phyloP scores from a whole-genome alignment of 2,888 invertebrate genomes.

The Baccha elongata region DNA sequence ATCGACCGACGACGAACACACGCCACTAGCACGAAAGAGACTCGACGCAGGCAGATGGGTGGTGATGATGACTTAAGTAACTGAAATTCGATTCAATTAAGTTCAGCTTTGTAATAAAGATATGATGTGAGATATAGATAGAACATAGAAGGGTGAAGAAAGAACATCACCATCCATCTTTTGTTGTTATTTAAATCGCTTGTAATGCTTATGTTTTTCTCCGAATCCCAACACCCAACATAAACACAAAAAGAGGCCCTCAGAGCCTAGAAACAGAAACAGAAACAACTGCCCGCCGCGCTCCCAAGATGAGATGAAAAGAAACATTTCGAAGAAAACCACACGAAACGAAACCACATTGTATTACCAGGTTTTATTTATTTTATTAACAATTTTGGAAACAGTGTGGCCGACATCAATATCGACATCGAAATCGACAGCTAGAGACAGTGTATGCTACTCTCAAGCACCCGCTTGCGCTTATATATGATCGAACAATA shows the following conservation, averaged over 20 bases:
- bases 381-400: conserved; percentile 69
- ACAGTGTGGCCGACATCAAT: conserved; percentile 41
- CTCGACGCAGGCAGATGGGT: neutral
- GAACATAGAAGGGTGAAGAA: conserved; percentile 34
- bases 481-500: conserved; percentile 44
- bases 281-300: conserved; percentile 43
- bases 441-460: conserved; percentile 50
- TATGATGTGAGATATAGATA: conserved; percentile 9
- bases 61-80: conserved; percentile 62
- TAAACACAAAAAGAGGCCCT: conserved; percentile 32
- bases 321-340: conserved; percentile 72
- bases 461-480: conserved; percentile 68
- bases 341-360: conserved; percentile 69
- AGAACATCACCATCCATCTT: conserved; percentile 39
- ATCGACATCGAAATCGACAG: conserved; percentile 22
- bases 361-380: conserved; percentile 63
- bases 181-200: conserved; percentile 68
- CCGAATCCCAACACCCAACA: conserved; percentile 59
- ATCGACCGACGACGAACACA: neutral
- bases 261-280: conserved; percentile 1
- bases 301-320: conserved; percentile 47
- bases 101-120: conserved; percentile 48
- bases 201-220: conserved; percentile 70
- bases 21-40: no score
- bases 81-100: conserved; percentile 67